These are phyloP conservation scores for Neostethus bicornis DNA, from an alignment of 2,797 vertebrate species.

Conservation along the genomic window DNA sequence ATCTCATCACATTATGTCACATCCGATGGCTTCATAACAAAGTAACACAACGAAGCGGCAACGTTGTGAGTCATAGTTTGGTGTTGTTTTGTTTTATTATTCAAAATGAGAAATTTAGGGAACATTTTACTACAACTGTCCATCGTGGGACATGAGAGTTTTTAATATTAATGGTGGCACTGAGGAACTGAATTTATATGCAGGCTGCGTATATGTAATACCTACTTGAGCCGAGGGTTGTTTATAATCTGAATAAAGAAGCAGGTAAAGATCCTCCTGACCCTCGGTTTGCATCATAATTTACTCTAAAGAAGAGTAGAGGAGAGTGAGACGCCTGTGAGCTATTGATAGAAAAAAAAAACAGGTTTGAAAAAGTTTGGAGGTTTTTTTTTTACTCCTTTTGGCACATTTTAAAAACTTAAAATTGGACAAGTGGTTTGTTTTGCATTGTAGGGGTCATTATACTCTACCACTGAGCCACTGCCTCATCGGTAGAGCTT, in stretches of 20 bases:
- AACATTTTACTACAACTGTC: slow-evolving; percentile 4
- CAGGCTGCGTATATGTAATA: slow-evolving; percentile 4
- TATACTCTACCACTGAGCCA: too few relatives aligned
- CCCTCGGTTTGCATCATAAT: background rate
- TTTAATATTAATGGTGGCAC: slow-evolving; percentile 2
- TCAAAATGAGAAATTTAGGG: slow-evolving; percentile 4
- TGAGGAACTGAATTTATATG: background rate
- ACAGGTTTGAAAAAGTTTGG: background rate
- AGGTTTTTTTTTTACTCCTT: background rate
- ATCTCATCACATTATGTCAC: slow-evolving; percentile 31
- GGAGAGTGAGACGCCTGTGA: background rate
- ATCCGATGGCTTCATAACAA: slow-evolving; percentile 21
- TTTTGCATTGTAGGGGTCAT: too few relatives aligned
- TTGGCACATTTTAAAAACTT: background rate
- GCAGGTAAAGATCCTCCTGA: background rate
- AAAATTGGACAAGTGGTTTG: background rate
- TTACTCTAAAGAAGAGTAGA: background rate
- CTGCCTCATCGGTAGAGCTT: too few relatives aligned
- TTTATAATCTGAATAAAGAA: slow-evolving; percentile 5
- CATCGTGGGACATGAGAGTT: background rate
- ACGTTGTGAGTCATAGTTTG: slow-evolving; percentile 2
- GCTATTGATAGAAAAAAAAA: background rate
- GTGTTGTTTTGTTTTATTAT: background rate
- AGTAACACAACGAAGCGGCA: slow-evolving; percentile 3
- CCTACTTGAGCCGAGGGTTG: background rate